Base-by-base conservation (phyloP, 2,888 invertebrate genomes). In the Scrobipalpa costella region DNA sequence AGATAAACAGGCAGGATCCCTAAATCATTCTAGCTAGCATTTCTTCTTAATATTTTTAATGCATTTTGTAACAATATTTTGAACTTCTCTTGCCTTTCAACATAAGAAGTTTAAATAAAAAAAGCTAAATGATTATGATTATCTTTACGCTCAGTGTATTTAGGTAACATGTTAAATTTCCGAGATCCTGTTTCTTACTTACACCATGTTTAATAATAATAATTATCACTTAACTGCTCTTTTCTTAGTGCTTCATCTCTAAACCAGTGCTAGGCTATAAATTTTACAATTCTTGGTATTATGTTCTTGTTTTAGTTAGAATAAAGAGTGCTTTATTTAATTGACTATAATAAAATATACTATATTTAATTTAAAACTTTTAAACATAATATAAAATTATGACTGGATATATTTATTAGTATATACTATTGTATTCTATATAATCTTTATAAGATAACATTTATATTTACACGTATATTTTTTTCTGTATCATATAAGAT, bases 381-480 rank as follows among this genome's bases (percentile, higher is more conserved):
- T 5, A 34, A 55, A 55, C 55, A 27, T 13, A 52, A 55, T 55
- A 33, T 27, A 33, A 1, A n/a, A 34, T 15, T 17, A 21, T 50
- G 50, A 21, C 2, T 52, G 6, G 27, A 19, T 52, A n/a, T 34
- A 15, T 34, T n/a, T 15, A 8, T 55, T 34, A 34, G 11, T 55
- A 27, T 55, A 13, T 15, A 27, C 11, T 17, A 17, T 8, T 49
- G 21, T 19, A 49, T 49, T 17, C 19, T 49, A 19, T 49, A 49
- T 19, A 49, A 19, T 19, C 6, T 49, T 55, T 40, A 44, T 58
- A 64, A 58, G 65, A 64, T 66, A 65, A 66, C 59, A 67, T 62
- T 38, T 58, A 57, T 57, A 40, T 57, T 57, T 57, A 38, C 57
- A 57, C 17, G 57, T 40, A 57, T n/a, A 15, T 44, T n/a, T n/a